A percentile compares a stretch with the other conserved stretches of the same genome.
phyloP scores from a whole-genome alignment of 2,888 invertebrate genomes.

The Agriopis aurantiaria region DNA sequence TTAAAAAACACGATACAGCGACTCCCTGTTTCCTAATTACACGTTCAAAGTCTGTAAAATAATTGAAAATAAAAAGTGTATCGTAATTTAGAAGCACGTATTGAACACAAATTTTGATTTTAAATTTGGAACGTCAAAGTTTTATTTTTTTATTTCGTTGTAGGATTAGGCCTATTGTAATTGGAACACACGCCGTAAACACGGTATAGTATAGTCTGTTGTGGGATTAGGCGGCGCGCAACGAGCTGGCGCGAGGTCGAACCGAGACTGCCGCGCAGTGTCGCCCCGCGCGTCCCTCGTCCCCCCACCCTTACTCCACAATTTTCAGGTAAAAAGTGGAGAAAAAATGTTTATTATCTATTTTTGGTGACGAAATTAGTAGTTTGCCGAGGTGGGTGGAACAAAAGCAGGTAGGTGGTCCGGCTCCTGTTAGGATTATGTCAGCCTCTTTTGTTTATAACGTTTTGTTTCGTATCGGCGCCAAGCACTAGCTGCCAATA shows the following conservation, averaged over 20 bases:
- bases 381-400: slow-evolving; percentile 32
- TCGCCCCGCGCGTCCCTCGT: slow-evolving; percentile 65
- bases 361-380: slow-evolving; percentile 42
- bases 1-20: slow-evolving; percentile 49
- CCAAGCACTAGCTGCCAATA: slow-evolving; percentile 34
- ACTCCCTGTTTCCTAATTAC: slow-evolving; percentile 54
- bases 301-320: slow-evolving; percentile 63
- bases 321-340: slow-evolving; percentile 76
- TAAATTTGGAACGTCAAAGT: slow-evolving; percentile 16
- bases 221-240: slow-evolving; percentile 48
- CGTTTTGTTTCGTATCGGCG: slow-evolving; percentile 30
- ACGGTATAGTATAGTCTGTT: slow-evolving; percentile 38
- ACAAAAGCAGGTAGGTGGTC: slow-evolving; percentile 47
- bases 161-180: slow-evolving; percentile 56
- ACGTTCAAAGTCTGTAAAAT: slow-evolving; percentile 52
- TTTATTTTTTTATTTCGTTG: slow-evolving; percentile 51
- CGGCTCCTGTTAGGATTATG: slow-evolving; percentile 24
- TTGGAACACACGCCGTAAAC: slow-evolving; percentile 49
- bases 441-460: slow-evolving; percentile 37
- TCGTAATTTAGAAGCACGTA: slow-evolving; percentile 3
- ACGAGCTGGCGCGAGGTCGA: slow-evolving; percentile 65
- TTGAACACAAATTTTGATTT: slow-evolving; percentile 17
- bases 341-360: slow-evolving; percentile 56
- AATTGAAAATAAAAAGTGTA: slow-evolving; percentile 31
- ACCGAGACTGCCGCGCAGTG: slow-evolving; percentile 74